phyloP scores from a whole-genome alignment of 2,113 vertebrate species.

The Aramus guarauna region DNA sequence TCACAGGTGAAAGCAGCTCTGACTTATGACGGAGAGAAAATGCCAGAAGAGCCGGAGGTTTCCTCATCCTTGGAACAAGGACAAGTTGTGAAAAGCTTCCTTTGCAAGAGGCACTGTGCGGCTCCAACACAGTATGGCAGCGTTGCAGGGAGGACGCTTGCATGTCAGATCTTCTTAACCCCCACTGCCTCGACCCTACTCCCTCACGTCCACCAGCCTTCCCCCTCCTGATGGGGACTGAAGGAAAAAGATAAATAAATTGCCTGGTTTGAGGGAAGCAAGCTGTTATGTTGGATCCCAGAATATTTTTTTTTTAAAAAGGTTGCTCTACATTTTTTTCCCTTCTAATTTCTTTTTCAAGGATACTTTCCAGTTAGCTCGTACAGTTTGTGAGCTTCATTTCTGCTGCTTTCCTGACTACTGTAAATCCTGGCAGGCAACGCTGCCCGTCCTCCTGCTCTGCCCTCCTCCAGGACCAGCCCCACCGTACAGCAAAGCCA shows the following conservation, averaged over 20 bases:
- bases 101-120: slow-evolving; percentile 25
- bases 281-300: not conserved
- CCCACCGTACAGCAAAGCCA: not conserved
- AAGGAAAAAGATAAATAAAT: not conserved
- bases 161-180: slow-evolving; percentile 13
- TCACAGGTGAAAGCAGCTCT: slow-evolving; percentile 49
- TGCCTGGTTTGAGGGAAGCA: not conserved
- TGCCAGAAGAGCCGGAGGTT: slow-evolving; percentile 50
- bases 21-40: slow-evolving; percentile 34
- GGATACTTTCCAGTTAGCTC: not conserved
- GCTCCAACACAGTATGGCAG: slow-evolving; percentile 50
- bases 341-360: not conserved
- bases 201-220: not conserved
- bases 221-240: not conserved
- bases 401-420: slow-evolving; percentile 27
- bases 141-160: not conserved
- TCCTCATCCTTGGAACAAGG: slow-evolving; percentile 58
- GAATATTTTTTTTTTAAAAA: not conserved
- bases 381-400: not conserved
- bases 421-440: slow-evolving; percentile 24
- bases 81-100: slow-evolving; percentile 55
- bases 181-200: not conserved
- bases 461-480: not conserved
- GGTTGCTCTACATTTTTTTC: not conserved
- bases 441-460: not conserved